phyloP scores from a whole-genome alignment of 2,797 vertebrate genomes.

The Halcyon leucocephala region DNA sequence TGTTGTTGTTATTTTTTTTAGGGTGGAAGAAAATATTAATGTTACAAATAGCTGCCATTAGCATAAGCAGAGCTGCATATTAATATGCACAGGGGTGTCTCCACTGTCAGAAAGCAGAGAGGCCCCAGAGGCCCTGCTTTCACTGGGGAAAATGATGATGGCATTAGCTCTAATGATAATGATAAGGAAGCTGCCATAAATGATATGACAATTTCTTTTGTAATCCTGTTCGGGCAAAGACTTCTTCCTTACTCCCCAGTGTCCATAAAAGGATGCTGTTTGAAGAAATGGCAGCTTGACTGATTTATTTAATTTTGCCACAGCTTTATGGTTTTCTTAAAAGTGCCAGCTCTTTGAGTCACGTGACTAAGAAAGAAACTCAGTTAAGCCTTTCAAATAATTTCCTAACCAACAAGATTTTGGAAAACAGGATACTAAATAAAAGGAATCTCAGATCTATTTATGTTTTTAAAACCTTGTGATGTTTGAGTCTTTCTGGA shows the following conservation, averaged over 20 bases:
- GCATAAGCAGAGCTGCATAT: constrained; percentile 74
- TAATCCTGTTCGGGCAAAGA: constrained; percentile 44
- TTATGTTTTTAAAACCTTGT: background rate
- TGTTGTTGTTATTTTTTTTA: constrained; percentile 73
- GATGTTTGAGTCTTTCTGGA: background rate
- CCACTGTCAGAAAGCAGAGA: constrained; percentile 72
- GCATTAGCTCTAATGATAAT: constrained; percentile 70
- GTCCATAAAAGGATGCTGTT: constrained; percentile 22
- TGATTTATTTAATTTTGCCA: constrained; percentile 35
- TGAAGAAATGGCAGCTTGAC: constrained; percentile 24
- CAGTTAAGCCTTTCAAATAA: constrained; percentile 3
- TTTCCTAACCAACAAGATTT: background rate
- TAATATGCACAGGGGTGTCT: constrained; percentile 77
- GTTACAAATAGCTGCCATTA: constrained; percentile 78
- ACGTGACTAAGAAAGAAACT: background rate
- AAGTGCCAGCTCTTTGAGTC: background rate
- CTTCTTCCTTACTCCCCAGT: constrained; percentile 34
- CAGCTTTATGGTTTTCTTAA: constrained; percentile 13
- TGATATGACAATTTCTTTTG: constrained; percentile 67
- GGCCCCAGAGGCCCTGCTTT: constrained; percentile 75
- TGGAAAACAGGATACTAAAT: background rate
- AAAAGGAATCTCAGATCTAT: background rate
- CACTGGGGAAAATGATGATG: constrained; percentile 74
- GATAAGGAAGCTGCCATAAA: constrained; percentile 67
- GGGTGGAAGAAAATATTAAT: constrained; percentile 81